phyloP scores from a whole-genome alignment of 2,113 vertebrate genomes.

The Chaetura pelagica region DNA sequence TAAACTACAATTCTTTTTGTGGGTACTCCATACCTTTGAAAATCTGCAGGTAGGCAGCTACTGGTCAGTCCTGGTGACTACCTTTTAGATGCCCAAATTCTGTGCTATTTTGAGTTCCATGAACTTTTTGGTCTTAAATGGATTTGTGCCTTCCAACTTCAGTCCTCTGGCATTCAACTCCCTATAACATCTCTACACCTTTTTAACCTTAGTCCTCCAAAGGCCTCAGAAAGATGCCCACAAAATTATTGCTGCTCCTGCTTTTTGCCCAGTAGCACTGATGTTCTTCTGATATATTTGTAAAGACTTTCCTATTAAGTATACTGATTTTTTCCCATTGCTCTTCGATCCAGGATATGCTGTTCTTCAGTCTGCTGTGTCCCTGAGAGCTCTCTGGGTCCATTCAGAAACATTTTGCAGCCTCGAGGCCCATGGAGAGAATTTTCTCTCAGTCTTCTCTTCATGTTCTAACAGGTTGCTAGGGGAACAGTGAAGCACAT shows the following conservation, averaged over 20 bases:
- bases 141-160: neutral
- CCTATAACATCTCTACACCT: neutral
- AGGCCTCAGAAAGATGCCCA: neutral
- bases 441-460: neutral
- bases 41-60: neutral
- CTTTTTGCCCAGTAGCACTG: neutral
- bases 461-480: neutral
- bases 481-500: neutral
- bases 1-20: neutral
- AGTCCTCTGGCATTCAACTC: accelerated
- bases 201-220: neutral
- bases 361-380: neutral
- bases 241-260: neutral
- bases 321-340: neutral
- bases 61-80: neutral
- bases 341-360: neutral
- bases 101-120: neutral
- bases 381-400: neutral
- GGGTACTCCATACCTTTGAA: neutral
- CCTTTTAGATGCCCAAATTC: neutral
- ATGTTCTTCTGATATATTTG: neutral
- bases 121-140: neutral
- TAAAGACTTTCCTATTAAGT: neutral
- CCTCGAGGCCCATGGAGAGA: neutral
- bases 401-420: neutral